Percentiles rank a stretch among this genome's conserved stretches.
Evolutionary conservation across 2,113 vertebrate species (phyloP).

Genomic region (Corythornis madagascariensis): DNA sequence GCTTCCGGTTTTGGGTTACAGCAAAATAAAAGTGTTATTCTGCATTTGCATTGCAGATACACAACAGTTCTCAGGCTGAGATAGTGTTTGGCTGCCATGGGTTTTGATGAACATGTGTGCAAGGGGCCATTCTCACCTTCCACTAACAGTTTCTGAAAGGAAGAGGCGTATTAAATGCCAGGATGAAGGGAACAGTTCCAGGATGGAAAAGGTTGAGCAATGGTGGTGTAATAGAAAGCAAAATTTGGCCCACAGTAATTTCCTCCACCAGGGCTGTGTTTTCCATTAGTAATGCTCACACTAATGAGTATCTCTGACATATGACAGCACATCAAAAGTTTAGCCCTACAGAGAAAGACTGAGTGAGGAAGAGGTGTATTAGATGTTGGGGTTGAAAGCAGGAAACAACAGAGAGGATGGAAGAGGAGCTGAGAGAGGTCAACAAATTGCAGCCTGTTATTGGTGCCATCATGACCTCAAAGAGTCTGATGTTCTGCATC

Average conservation of each 20-base stretch:
- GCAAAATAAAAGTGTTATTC: constrained; percentile 49
- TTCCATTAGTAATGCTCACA: background rate
- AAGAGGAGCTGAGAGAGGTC: background rate
- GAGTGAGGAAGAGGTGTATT: background rate
- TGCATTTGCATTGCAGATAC: constrained; percentile 61
- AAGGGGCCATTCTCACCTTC: constrained; percentile 27
- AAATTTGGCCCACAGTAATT: constrained; percentile 20
- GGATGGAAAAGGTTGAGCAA: constrained; percentile 47
- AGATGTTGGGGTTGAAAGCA: background rate
- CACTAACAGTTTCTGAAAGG: background rate
- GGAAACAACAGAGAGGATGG: background rate
- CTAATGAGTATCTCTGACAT: background rate
- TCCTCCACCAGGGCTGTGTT: background rate
- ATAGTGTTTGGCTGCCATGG: background rate
- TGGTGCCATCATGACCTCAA: background rate
- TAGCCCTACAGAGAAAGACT: background rate
- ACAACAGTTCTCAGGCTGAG: constrained; percentile 16
- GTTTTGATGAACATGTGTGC: background rate
- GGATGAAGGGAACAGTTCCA: constrained; percentile 18
- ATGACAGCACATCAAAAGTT: background rate
- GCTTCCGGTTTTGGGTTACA: constrained; percentile 55
- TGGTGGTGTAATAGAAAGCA: constrained; percentile 51
- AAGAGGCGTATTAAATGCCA: background rate
- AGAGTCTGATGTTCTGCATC: background rate
- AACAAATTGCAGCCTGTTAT: background rate